Percentiles rank a stretch among this genome's conserved stretches.
phyloP scores from a whole-genome alignment of 2,888 invertebrate species.

The Sicus ferrugineus region DNA sequence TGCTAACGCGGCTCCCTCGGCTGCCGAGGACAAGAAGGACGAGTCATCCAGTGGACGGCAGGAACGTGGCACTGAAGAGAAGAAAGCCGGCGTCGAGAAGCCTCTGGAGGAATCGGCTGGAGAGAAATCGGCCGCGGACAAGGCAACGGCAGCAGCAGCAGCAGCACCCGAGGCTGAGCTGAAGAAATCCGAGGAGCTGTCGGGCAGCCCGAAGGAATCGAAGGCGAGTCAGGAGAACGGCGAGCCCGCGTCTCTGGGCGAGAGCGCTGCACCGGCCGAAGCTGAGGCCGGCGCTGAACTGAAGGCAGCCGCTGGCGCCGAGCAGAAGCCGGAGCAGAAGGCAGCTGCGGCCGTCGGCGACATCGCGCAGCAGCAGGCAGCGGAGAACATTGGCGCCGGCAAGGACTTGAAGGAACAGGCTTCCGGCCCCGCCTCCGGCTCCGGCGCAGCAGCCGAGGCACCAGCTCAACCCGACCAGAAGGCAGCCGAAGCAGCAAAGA shows the following conservation, averaged over 20 bases:
- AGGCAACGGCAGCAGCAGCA: slow-evolving; percentile 33
- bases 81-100: slow-evolving; percentile 39
- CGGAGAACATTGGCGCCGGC: slow-evolving; percentile 7
- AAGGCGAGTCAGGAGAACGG: not conserved
- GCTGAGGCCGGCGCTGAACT: slow-evolving; percentile 37
- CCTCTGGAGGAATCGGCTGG: slow-evolving; percentile 38
- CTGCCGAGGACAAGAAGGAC: slow-evolving; percentile 43
- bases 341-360: slow-evolving; percentile 38
- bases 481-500: slow-evolving; percentile 47
- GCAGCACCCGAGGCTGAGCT: slow-evolving; percentile 34
- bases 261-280: slow-evolving; percentile 37
- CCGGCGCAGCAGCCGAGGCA: slow-evolving; percentile 35
- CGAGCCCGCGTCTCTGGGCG: slow-evolving; percentile 38
- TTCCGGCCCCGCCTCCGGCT: not conserved
- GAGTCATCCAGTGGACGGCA: slow-evolving; percentile 44
- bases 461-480: slow-evolving; percentile 51
- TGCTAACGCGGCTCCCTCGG: slow-evolving; percentile 30
- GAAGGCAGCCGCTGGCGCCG: slow-evolving; percentile 43
- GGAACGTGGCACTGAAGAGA: slow-evolving; percentile 48
- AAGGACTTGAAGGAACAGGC: slow-evolving; percentile 5
- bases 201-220: not conserved
- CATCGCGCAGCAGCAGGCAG: slow-evolving; percentile 17
- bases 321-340: slow-evolving; percentile 36
- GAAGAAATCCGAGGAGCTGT: not conserved
- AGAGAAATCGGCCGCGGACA: slow-evolving; percentile 24